phyloP scores from a whole-genome alignment of 2,888 invertebrate genomes.

The Podabrus alpinus region DNA sequence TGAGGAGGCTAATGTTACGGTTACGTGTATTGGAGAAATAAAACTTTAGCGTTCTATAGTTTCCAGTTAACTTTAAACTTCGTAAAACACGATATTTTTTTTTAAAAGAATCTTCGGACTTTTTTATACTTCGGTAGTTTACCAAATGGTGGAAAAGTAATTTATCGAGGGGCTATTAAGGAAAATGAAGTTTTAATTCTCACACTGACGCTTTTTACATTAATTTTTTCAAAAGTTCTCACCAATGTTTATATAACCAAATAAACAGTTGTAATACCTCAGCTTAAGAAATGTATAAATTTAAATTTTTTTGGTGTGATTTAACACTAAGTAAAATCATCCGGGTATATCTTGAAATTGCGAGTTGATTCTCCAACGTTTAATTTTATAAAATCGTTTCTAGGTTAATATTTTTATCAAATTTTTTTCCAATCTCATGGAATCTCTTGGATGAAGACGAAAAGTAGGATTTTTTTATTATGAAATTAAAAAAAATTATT shows the following conservation, averaged over 20 bases:
- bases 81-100: neutral
- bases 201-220: neutral
- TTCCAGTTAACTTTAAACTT: neutral
- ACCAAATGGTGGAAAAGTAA: neutral
- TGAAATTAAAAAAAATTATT: neutral
- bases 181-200: neutral
- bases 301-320: neutral
- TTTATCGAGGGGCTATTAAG: neutral
- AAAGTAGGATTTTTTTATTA: neutral
- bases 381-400: neutral
- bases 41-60: neutral
- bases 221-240: neutral
- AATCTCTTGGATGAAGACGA: neutral
- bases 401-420: neutral
- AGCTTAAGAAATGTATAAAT: too few species aligned
- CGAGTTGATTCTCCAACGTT: neutral
- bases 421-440: neutral
- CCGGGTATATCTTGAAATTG: neutral
- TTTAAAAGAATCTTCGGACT: neutral
- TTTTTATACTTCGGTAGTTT: neutral
- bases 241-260: too few species aligned
- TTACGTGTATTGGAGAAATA: neutral
- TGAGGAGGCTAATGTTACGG: neutral
- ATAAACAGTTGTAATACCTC: too few species aligned
- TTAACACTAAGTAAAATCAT: neutral